phyloP scores from a whole-genome alignment of 2,888 invertebrate species.

The Tyria jacobaeae region DNA sequence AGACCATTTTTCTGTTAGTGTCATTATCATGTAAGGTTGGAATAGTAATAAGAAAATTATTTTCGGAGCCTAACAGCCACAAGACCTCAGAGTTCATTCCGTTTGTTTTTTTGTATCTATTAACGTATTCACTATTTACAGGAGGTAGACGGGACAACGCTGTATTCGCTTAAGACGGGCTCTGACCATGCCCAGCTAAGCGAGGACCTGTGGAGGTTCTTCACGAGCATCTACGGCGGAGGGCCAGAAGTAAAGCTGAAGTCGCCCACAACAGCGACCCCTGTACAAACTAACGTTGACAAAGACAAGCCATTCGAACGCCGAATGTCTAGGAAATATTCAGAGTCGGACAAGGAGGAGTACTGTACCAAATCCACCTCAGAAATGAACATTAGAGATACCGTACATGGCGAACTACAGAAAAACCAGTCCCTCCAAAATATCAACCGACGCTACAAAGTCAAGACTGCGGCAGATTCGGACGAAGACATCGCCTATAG shows the following conservation, averaged over 20 bases:
- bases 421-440: slow-evolving; percentile 82
- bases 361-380: slow-evolving; percentile 78
- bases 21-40: no score
- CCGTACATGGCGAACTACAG: slow-evolving; percentile 68
- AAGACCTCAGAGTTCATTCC: no score
- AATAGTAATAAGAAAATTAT: no score
- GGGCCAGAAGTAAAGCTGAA: slow-evolving; percentile 92
- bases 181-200: slow-evolving; percentile 93
- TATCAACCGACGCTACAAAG: slow-evolving; percentile 66
- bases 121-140: slow-evolving; percentile 50
- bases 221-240: slow-evolving; percentile 94
- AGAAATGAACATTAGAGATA: slow-evolving; percentile 71
- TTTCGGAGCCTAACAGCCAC: no score
- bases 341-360: slow-evolving; percentile 79
- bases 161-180: slow-evolving; percentile 77
- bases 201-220: slow-evolving; percentile 95
- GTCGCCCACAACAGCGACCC: slow-evolving; percentile 50
- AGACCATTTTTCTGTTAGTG: no score
- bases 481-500: slow-evolving; percentile 74
- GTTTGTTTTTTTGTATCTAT: not conserved
- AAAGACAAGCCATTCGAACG: slow-evolving; percentile 44
- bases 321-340: slow-evolving; percentile 66
- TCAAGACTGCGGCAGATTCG: slow-evolving; percentile 63
- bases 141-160: slow-evolving; percentile 75
- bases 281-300: slow-evolving; percentile 31